phyloP scores from a whole-genome alignment of 2,113 vertebrate genomes.

The Notothenia coriiceps region DNA sequence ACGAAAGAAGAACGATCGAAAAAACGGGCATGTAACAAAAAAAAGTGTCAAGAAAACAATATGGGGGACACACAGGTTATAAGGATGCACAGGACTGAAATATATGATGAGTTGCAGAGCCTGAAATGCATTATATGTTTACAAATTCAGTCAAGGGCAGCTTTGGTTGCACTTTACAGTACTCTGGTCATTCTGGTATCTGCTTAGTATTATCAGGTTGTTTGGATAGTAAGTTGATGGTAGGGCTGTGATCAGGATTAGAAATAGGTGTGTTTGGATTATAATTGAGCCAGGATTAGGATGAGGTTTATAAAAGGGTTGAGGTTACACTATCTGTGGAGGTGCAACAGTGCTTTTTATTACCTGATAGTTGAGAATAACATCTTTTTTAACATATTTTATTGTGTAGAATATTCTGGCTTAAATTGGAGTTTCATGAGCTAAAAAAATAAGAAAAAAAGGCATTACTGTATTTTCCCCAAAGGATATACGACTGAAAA shows the following conservation, averaged over 20 bases:
- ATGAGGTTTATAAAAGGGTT: slow-evolving; percentile 1
- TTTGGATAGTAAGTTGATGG: slow-evolving; percentile 8
- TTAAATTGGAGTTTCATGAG: background rate
- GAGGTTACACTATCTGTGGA: background rate
- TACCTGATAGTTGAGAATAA: background rate
- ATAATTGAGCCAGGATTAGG: slow-evolving; percentile 17
- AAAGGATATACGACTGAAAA: background rate
- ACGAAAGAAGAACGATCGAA: slow-evolving; percentile 7
- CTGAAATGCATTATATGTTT: slow-evolving; percentile 79
- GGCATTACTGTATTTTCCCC: background rate
- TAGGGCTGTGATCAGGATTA: slow-evolving; percentile 23
- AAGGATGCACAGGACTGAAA: slow-evolving; percentile 60
- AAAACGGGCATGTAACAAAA: slow-evolving; percentile 37
- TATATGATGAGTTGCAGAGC: slow-evolving; percentile 46
- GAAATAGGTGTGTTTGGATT: slow-evolving; percentile 25
- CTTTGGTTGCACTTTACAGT: slow-evolving; percentile 75
- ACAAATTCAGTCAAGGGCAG: slow-evolving; percentile 76
- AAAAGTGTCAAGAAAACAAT: slow-evolving; percentile 46
- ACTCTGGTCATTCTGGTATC: slow-evolving; percentile 62
- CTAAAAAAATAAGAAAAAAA: background rate
- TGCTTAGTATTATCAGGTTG: slow-evolving; percentile 51
- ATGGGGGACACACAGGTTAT: slow-evolving; percentile 32
- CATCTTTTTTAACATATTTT: no score
- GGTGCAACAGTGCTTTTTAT: background rate
- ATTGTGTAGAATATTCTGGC: background rate